Percentiles rank a stretch among this genome's conserved stretches.
Evolutionary conservation across 1,140 invertebrate species (phyloP).

Genomic region (Metaphire vulgaris): DNA sequence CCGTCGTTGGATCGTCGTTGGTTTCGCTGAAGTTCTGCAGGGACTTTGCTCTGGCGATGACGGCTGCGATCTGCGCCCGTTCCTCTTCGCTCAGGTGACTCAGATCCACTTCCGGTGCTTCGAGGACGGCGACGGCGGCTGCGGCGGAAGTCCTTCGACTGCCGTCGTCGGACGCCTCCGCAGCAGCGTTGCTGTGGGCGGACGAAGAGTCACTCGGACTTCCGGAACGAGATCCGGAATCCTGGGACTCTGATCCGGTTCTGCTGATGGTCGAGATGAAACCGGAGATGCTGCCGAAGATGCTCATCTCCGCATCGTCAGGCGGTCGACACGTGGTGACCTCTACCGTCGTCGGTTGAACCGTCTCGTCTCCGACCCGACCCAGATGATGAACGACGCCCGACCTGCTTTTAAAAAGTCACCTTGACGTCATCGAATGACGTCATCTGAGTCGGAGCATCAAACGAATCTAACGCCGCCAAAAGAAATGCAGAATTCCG

Average conservation of each 20-base stretch:
- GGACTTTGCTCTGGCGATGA: conserved; percentile 60
- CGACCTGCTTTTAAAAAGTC: no score
- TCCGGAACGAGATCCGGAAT: not conserved
- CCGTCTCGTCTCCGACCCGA: no score
- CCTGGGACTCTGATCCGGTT: not conserved
- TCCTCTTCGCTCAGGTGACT: conserved; percentile 60
- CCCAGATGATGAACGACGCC: no score
- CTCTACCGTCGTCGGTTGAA: no score
- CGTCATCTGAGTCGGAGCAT: no score
- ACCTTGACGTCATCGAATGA: no score
- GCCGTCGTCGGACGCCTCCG: not conserved
- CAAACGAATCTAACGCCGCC: no score
- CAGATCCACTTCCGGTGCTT: conserved; percentile 54
- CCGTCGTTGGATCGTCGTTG: not conserved
- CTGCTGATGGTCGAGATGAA: not conserved
- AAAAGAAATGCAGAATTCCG: no score
- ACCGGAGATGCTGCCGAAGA: not conserved
- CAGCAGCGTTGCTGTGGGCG: not conserved
- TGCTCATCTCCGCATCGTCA: not conserved
- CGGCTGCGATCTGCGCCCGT: conserved; percentile 58
- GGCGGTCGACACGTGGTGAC: no score
- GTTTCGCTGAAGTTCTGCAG: no score
- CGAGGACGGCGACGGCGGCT: not conserved
- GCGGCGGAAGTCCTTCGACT: not conserved
- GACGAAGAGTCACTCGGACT: not conserved